Evolutionary conservation across 2,888 invertebrate genomes (phyloP), one percentile per base, ranked within the genome.

Genomic region (Brachypalpus laphriformis): DNA sequence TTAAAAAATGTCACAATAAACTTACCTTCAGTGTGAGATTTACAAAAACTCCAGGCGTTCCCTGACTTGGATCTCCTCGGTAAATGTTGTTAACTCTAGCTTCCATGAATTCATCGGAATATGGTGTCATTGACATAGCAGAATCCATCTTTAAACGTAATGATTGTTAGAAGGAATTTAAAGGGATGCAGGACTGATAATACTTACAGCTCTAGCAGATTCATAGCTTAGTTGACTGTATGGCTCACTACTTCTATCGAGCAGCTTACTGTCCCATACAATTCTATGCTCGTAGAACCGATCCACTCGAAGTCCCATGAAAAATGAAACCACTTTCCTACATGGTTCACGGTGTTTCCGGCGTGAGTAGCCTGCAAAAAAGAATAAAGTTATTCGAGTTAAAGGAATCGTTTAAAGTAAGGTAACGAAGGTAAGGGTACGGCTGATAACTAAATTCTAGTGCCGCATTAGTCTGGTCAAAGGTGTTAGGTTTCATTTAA

Each of bases 51-150:
- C 96, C 96, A 9, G 94, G 95, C 83, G 95, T 94, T 0, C 95
- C 94, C 87, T 94, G 93, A 61, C 93, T 93, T 9, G 94, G 93
- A 82, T 96, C 96, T 0, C 95, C 96, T 9, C 94, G 93, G 89
- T 96, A 96, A 7, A 98, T 94, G 11, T 94, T 94, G 90, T 97
- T 97, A 0, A 98, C 95, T 68, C 94, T 93, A 0, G 96, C 95
- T 47, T 96, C 95, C 90, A 98, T 94, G 90, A 97, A 98, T 88
- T 96, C 96, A 88, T 97, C 96, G 0, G 97, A 96, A 89, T 97
- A 96, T 0, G 97, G 97, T 0, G 98, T 98, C 96, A 97, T 97
- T 0, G 97, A 96, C 94, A 98, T 96, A 0, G 97, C 96, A 0
- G 97, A 97, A 91, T 97, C 97, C 89, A 98, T 94, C 97, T 98